Conservation (phyloP, 2,113 vertebrate genomes). For the crab-eating macaque (Macaca fascicularis) region T2T-MFA8v1.1 NC_088375.1:156317001-156317500, state of each 20-base stretch:
- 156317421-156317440: background rate
- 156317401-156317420: background rate
- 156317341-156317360: constrained; percentile 14
- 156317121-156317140: background rate
- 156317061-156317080: constrained; percentile 40
- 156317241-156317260: background rate
- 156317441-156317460: background rate
- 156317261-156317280: background rate
- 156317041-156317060: constrained; percentile 14
- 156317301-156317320: constrained; percentile 34
- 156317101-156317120: background rate
- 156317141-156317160: constrained; percentile 12
- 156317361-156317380: constrained; percentile 32
- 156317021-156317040: constrained; percentile 24
- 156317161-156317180: background rate
- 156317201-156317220: constrained; percentile 8
- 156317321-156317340: constrained; percentile 43
- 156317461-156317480: background rate
- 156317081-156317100: background rate
- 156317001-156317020: constrained; percentile 43
- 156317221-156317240: background rate
- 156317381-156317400: background rate
- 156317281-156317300: constrained; percentile 36
- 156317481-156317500: background rate
- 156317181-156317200: background rate